A percentile compares a stretch with the other conserved stretches of the same genome.
Conservation (phyloP, 92 coral and sea anemone genomes). For the Palythoa grandis region DNA sequence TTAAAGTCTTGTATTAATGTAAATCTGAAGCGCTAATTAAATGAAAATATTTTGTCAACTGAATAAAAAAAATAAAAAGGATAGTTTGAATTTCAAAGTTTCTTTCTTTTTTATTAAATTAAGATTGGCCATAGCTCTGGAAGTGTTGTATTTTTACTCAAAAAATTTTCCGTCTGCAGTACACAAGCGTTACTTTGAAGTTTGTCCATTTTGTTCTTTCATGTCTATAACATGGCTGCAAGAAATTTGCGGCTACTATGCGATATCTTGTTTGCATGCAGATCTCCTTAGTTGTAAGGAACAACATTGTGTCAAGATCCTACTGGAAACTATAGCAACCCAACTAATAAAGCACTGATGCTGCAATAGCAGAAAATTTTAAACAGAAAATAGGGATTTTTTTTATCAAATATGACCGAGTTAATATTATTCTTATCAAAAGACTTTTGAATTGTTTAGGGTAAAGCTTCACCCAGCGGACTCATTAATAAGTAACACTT, state of each 20-base stretch:
- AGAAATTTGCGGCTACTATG: neutral
- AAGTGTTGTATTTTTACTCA: too few relatives aligned
- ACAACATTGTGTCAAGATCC: neutral
- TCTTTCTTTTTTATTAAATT: too few relatives aligned
- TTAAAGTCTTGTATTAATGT: neutral
- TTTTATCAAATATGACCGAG: neutral
- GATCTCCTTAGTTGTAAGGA: neutral
- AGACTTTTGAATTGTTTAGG: constrained; percentile 31
- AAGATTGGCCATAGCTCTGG: neutral
- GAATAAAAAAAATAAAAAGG: neutral
- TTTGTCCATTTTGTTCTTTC: neutral
- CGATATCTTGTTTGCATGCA: neutral
- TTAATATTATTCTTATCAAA: constrained; percentile 12
- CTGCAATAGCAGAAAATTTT: neutral
- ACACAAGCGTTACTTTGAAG: neutral
- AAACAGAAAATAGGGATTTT: neutral
- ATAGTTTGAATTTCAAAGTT: neutral
- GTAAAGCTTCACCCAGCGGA: constrained; percentile 37
- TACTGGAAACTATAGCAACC: constrained; percentile 36
- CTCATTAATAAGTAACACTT: constrained; percentile 61
- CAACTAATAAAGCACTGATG: neutral
- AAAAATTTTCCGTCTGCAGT: too few relatives aligned
- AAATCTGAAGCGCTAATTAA: neutral
- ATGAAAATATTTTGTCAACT: neutral
- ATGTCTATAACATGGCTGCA: neutral